Evolutionary conservation across 1,140 invertebrate genomes (phyloP).

Genomic region (Mesaphorura yosii): DNA sequence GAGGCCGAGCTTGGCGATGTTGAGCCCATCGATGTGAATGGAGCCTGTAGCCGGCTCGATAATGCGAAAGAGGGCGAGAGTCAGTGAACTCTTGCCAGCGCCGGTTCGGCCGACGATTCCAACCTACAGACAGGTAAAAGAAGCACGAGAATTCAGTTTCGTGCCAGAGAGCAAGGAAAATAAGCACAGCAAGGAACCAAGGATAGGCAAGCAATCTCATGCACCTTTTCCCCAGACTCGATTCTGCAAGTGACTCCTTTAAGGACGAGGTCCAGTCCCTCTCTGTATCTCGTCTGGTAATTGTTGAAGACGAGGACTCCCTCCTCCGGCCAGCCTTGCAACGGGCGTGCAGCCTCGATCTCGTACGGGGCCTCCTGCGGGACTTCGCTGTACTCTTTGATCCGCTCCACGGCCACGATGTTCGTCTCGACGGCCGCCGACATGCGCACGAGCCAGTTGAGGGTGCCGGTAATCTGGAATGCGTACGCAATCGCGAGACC

Average conservation of each 20-base stretch:
- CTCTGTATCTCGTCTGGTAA: slow-evolving; percentile 41
- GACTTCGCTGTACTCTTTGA: slow-evolving; percentile 87
- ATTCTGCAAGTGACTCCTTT: slow-evolving; percentile 39
- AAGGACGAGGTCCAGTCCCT: slow-evolving; percentile 43
- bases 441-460: slow-evolving; percentile 94
- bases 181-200: no score
- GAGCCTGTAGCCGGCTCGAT: slow-evolving; percentile 40
- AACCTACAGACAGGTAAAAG: no score
- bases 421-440: slow-evolving; percentile 93
- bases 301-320: slow-evolving; percentile 42
- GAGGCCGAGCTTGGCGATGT: slow-evolving; percentile 46
- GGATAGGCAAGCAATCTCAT: no score
- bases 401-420: slow-evolving; percentile 92
- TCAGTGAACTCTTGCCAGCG: slow-evolving; percentile 42
- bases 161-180: no score
- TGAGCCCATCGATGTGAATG: slow-evolving; percentile 46
- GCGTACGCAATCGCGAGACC: slow-evolving; percentile 45
- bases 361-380: slow-evolving; percentile 40
- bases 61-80: slow-evolving; percentile 42
- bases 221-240: slow-evolving; percentile 39
- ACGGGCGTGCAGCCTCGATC: slow-evolving; percentile 6
- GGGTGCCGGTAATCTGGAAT: slow-evolving; percentile 66
- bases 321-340: slow-evolving; percentile 30
- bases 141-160: no score
- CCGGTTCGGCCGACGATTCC: slow-evolving; percentile 27